phyloP scores from a whole-genome alignment of 2,888 invertebrate genomes.

The Cephus pulcher region DNA sequence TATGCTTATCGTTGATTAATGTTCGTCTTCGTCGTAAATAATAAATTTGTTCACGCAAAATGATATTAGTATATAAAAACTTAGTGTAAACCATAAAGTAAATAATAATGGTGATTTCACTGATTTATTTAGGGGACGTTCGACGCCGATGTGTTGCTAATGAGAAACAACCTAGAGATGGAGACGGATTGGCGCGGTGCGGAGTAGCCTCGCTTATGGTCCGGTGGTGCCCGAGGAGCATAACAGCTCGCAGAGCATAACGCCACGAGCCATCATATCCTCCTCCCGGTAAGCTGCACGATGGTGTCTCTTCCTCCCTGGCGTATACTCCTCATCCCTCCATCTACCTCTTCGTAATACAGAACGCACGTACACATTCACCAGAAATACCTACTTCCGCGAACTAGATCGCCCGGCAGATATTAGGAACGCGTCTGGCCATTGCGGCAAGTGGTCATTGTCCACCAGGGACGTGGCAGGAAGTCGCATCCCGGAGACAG shows the following conservation, averaged over 20 bases:
- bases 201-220: constrained; percentile 63
- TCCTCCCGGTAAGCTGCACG: constrained; percentile 54
- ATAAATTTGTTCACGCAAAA: not conserved
- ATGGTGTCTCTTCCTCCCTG: constrained; percentile 23
- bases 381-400: constrained; percentile 53
- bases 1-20: not conserved
- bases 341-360: constrained; percentile 24
- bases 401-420: constrained; percentile 59
- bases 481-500: constrained; percentile 45
- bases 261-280: constrained; percentile 66
- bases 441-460: constrained; percentile 61
- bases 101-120: constrained; percentile 15
- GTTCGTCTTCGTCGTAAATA: not conserved
- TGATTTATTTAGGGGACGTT: constrained; percentile 42
- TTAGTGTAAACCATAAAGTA: not conserved
- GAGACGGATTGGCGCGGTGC: constrained; percentile 36
- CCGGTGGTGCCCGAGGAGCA: constrained; percentile 64
- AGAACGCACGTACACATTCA: constrained; percentile 34
- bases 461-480: constrained; percentile 51
- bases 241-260: constrained; percentile 65
- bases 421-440: constrained; percentile 51
- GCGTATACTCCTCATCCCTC: constrained; percentile 32
- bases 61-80: not conserved
- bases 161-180: constrained; percentile 50
- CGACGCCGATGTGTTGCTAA: constrained; percentile 63